phyloP scores from a whole-genome alignment of 2,797 vertebrate species.

The Siniperca undulata region DNA sequence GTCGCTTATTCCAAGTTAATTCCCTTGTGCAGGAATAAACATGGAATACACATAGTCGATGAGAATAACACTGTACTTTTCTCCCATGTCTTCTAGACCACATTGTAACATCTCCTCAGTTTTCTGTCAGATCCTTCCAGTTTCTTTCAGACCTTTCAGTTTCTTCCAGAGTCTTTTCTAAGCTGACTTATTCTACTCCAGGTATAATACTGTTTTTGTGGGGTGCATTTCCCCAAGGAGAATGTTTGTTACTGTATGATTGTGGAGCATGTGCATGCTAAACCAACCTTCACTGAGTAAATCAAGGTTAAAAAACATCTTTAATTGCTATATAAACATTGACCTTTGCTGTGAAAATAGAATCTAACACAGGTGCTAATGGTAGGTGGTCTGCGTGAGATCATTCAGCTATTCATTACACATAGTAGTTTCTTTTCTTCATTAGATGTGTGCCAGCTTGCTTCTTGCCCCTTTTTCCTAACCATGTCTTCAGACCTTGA shows the following conservation, averaged over 20 bases:
- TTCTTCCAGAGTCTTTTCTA: constrained; percentile 17
- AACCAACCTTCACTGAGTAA: constrained; percentile 52
- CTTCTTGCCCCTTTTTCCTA: constrained; percentile 32
- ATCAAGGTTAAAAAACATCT: constrained; percentile 72
- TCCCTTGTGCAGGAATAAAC: not conserved
- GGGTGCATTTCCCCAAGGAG: constrained; percentile 35
- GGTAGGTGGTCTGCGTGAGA: constrained; percentile 40
- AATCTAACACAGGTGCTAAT: constrained; percentile 49
- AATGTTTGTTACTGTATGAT: constrained; percentile 42
- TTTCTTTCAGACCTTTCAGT: constrained; percentile 16
- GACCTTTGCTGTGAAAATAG: constrained; percentile 59
- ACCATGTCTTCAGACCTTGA: constrained; percentile 47
- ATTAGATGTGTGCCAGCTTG: constrained; percentile 34
- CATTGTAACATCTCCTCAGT: constrained; percentile 13
- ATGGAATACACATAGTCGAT: not conserved
- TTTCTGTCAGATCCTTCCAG: constrained; percentile 21
- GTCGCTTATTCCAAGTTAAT: not conserved
- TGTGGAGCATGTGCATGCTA: constrained; percentile 22
- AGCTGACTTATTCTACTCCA: constrained; percentile 24
- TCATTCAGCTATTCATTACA: constrained; percentile 36
- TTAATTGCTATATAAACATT: constrained; percentile 72
- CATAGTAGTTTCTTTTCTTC: constrained; percentile 20
- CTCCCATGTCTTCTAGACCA: not conserved
- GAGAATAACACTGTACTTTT: constrained; percentile 28
- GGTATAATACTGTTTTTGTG: constrained; percentile 29